Percentiles rank a stretch among this genome's conserved stretches.
Evolutionary conservation across 2,797 vertebrate genomes (phyloP).

Genomic region (Triplophysa bombifrons): DNA sequence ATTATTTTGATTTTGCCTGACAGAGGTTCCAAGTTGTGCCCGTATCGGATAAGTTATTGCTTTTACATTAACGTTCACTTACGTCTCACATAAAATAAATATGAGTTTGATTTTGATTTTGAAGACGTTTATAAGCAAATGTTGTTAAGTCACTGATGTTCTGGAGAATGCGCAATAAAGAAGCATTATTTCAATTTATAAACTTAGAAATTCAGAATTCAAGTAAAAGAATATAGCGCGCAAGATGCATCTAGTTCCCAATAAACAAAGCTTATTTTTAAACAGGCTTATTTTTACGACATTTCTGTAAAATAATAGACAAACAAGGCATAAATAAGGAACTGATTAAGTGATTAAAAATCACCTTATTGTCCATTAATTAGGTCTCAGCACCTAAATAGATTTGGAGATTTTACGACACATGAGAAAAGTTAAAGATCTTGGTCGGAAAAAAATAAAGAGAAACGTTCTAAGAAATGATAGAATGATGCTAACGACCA

Average conservation of each 20-base stretch:
- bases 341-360: slow-evolving; percentile 1
- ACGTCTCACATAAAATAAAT: slow-evolving; percentile 24
- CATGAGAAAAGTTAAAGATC: slow-evolving; percentile 43
- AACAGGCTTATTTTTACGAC: slow-evolving; percentile 10
- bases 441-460: slow-evolving; percentile 36
- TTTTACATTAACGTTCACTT: background rate
- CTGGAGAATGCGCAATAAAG: background rate
- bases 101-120: background rate
- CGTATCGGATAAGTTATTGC: slow-evolving; percentile 44
- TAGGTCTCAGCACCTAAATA: background rate
- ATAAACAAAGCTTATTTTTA: background rate
- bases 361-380: background rate
- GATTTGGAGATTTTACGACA: slow-evolving; percentile 29
- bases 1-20: slow-evolving; percentile 6
- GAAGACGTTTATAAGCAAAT: slow-evolving; percentile 22
- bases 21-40: slow-evolving; percentile 17
- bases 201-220: background rate
- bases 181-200: background rate
- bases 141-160: background rate
- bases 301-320: background rate
- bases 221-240: background rate
- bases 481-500: background rate
- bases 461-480: slow-evolving; percentile 12
- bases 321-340: background rate
- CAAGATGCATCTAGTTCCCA: background rate